phyloP scores from a whole-genome alignment of 2,888 invertebrate species.

The Ceraclea dissimilis region DNA sequence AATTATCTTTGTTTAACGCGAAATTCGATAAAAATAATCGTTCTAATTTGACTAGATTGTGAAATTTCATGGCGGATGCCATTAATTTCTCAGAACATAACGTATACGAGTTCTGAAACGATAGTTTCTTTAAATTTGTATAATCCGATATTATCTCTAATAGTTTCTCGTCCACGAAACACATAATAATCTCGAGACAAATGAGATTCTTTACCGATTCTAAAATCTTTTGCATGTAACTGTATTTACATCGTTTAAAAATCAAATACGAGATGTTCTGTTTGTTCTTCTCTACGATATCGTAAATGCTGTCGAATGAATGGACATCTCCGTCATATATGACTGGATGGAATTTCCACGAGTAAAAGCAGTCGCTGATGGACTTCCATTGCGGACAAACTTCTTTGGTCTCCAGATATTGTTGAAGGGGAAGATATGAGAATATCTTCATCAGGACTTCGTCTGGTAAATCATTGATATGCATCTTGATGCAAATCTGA shows the following conservation, averaged over 20 bases:
- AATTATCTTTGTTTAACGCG: constrained; percentile 37
- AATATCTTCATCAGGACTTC: constrained; percentile 40
- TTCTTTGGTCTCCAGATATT: constrained; percentile 35
- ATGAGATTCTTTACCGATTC: constrained; percentile 36
- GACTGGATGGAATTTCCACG: constrained; percentile 37
- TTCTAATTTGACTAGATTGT: constrained; percentile 35
- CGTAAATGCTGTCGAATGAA: constrained; percentile 34
- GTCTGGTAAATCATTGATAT: constrained; percentile 33
- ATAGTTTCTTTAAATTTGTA: constrained; percentile 37
- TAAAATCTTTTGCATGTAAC: constrained; percentile 34
- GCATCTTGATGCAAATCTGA: constrained; percentile 11
- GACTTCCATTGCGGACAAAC: constrained; percentile 40
- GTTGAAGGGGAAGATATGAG: constrained; percentile 36
- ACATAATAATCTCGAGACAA: constrained; percentile 42
- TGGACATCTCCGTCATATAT: constrained; percentile 37
- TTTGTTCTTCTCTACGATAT: constrained; percentile 35
- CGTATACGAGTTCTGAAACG: constrained; percentile 37
- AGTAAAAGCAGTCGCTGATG: constrained; percentile 27
- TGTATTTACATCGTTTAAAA: constrained; percentile 40
- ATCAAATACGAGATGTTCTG: constrained; percentile 35
- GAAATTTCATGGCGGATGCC: constrained; percentile 33
- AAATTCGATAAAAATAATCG: constrained; percentile 40
- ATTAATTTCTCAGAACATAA: constrained; percentile 10
- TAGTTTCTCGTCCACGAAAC: constrained; percentile 36
- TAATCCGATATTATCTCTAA: constrained; percentile 35